phyloP scores from a whole-genome alignment of 2,113 vertebrate species.

The Herpetotheres cachinnans region DNA sequence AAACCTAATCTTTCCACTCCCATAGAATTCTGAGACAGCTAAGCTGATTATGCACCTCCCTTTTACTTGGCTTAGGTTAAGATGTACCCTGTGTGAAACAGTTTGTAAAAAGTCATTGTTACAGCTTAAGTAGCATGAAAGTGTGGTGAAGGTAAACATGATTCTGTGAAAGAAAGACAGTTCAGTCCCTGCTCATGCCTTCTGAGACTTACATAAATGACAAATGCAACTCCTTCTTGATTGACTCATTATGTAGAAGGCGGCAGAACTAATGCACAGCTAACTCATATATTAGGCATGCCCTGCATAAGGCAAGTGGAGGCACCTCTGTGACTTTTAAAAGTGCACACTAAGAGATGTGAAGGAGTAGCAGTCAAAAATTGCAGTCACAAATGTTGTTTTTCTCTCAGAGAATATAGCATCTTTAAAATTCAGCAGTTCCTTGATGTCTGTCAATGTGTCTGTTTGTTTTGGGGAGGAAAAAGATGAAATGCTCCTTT shows the following conservation, averaged over 20 bases:
- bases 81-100: background rate
- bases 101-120: background rate
- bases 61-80: background rate
- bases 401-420: background rate
- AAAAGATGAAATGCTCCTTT: conserved; percentile 7
- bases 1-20: background rate
- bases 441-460: conserved; percentile 22
- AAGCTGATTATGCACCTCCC: background rate
- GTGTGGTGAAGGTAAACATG: background rate
- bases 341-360: background rate
- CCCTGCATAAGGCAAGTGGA: background rate
- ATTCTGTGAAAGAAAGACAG: background rate
- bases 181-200: background rate
- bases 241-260: conserved; percentile 13
- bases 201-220: background rate
- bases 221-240: background rate
- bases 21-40: background rate
- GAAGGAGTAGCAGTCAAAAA: background rate
- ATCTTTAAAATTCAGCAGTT: conserved; percentile 43
- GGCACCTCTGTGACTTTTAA: background rate
- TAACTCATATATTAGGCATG: background rate
- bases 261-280: conserved; percentile 10
- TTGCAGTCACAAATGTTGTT: background rate
- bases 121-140: background rate
- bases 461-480: background rate